A percentile compares a stretch with the other conserved stretches of the same genome.
These are phyloP conservation scores for Planococcus citri DNA, from an alignment of 1,140 invertebrate genomes.

Conservation along the genomic window DNA sequence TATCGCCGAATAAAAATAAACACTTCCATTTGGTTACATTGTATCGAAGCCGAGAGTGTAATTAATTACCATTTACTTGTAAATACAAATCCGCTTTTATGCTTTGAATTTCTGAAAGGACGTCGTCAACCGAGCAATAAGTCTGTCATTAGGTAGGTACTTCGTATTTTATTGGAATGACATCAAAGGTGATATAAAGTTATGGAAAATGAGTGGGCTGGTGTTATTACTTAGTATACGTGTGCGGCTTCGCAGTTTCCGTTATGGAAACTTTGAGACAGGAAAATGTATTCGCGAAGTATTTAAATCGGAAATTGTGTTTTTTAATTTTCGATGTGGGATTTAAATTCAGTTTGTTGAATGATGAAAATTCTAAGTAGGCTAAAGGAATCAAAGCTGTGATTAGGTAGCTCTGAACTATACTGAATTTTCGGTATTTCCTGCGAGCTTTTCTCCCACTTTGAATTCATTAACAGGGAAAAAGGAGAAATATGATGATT, in stretches of 20 bases:
- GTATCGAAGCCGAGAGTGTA: background rate
- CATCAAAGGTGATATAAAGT: background rate
- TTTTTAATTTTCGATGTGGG: background rate
- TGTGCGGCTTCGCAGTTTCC: too few relatives aligned
- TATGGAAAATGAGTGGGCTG: background rate
- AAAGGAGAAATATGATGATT: too few relatives aligned
- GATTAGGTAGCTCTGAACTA: too few relatives aligned
- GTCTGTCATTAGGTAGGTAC: background rate
- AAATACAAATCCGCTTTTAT: background rate
- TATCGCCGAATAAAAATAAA: background rate
- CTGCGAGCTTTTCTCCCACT: too few relatives aligned
- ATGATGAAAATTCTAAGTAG: too few relatives aligned
- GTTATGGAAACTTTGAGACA: background rate
- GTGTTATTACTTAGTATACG: too few relatives aligned
- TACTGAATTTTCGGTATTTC: too few relatives aligned
- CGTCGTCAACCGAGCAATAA: background rate
- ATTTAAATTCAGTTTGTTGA: background rate
- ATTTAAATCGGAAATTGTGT: background rate
- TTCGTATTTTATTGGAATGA: background rate
- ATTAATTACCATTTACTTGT: background rate
- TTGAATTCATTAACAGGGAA: too few relatives aligned
- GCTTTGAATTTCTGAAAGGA: background rate
- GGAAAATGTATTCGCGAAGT: background rate
- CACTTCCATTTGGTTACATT: background rate
- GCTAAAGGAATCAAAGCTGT: too few relatives aligned